phyloP scores from a whole-genome alignment of 2,888 invertebrate genomes.

The Melieria omissa region DNA sequence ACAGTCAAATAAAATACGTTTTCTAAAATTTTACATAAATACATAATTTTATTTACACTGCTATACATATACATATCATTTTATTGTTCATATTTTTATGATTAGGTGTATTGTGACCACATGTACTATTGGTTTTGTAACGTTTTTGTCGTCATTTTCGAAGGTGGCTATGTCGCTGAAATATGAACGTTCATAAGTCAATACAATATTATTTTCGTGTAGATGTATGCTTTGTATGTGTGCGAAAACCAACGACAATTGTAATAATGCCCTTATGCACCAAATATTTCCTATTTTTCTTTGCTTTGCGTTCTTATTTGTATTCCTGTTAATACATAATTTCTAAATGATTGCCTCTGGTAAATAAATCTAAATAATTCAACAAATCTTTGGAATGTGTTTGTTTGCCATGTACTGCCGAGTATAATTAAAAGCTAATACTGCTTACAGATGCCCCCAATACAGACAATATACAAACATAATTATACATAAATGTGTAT shows the following conservation, averaged over 20 bases:
- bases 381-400: slow-evolving; percentile 43
- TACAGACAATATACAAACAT: not conserved
- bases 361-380: not conserved
- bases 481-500: not conserved
- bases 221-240: too few relatives aligned
- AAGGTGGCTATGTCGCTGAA: not conserved
- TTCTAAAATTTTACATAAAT: slow-evolving; percentile 31
- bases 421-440: not conserved
- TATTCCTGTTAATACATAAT: too few relatives aligned
- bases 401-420: not conserved
- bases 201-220: too few relatives aligned
- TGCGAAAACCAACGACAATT: too few relatives aligned
- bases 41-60: not conserved
- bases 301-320: too few relatives aligned
- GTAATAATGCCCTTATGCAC: too few relatives aligned
- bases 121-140: not conserved
- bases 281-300: too few relatives aligned
- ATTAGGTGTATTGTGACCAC: not conserved
- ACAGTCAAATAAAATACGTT: slow-evolving; percentile 9
- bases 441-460: not conserved
- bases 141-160: not conserved
- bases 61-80: not conserved
- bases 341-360: too few relatives aligned
- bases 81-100: not conserved
- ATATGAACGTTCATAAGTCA: too few relatives aligned